Conservation (phyloP, 2,113 vertebrate genomes). For the Urocynchramus pylzowi region DNA sequence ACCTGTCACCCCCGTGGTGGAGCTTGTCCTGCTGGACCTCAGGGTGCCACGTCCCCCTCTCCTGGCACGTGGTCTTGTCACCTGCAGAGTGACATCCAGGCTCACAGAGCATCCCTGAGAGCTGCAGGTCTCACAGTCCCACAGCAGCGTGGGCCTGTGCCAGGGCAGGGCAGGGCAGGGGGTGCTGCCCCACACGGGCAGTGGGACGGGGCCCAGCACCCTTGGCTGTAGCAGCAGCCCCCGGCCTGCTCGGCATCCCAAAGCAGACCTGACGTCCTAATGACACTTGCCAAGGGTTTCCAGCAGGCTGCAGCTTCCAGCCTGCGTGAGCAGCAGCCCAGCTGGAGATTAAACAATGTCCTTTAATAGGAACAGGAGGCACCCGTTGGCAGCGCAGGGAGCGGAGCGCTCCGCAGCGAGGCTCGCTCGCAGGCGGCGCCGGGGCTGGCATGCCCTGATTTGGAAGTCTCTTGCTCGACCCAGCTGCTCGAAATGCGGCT, state of each 20-base stretch:
- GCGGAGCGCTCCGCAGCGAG: not conserved
- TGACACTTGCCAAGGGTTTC: not conserved
- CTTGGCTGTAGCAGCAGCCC: not conserved
- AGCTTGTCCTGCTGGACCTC: not conserved
- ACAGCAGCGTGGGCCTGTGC: not conserved
- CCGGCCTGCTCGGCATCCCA: not conserved
- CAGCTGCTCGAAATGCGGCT: not conserved
- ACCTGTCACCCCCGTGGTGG: rapidly evolving
- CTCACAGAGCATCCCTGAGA: not conserved
- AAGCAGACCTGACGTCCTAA: not conserved
- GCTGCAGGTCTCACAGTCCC: not conserved
- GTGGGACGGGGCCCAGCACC: not conserved
- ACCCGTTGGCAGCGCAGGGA: rapidly evolving
- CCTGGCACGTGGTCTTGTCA: not conserved
- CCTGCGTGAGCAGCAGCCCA: not conserved
- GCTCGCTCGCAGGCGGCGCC: rapidly evolving
- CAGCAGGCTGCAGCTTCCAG: not conserved
- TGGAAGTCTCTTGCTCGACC: slow-evolving; percentile 17
- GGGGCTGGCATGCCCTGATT: not conserved
- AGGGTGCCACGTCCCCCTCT: rapidly evolving
- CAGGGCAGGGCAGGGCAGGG: not conserved
- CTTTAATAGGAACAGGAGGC: slow-evolving; percentile 24
- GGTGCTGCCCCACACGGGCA: not conserved
- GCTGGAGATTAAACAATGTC: not conserved
- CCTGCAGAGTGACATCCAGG: not conserved